Conservation (phyloP, 2,113 vertebrate species). For the Athene cunicularia region DNA sequence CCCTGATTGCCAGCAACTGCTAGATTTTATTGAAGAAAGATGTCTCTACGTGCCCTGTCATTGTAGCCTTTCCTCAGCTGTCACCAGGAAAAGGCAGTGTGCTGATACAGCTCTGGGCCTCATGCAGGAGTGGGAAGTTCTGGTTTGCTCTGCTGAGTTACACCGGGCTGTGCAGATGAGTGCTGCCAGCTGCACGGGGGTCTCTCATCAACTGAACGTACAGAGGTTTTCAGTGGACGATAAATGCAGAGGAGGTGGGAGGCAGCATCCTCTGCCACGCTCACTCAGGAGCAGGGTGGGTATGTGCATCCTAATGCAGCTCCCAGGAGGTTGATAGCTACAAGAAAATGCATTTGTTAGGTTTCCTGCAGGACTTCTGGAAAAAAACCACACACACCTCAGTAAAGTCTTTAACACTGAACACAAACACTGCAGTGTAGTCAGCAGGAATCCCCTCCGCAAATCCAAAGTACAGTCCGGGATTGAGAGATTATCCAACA, state of each 20-base stretch:
- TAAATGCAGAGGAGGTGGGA: not conserved
- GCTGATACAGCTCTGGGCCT: not conserved
- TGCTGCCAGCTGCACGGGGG: not conserved
- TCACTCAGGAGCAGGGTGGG: not conserved
- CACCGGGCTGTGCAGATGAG: not conserved
- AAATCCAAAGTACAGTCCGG: not conserved
- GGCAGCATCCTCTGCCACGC: accelerated
- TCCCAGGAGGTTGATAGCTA: not conserved
- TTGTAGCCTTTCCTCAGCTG: not conserved
- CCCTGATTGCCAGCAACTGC: not conserved
- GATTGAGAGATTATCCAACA: not conserved
- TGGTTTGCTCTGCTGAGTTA: not conserved
- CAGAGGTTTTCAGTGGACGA: not conserved
- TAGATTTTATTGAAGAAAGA: not conserved
- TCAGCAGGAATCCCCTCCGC: not conserved
- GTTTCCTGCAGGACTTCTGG: not conserved
- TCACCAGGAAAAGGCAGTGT: not conserved
- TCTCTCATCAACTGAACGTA: not conserved
- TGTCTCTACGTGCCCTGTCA: accelerated
- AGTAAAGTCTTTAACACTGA: not conserved
- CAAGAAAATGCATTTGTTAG: not conserved
- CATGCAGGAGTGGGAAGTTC: accelerated
- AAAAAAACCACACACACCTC: not conserved
- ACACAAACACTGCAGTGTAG: not conserved
- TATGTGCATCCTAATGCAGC: accelerated